Evolutionary conservation across 2,797 vertebrate genomes (phyloP), one percentile per base, ranked within the genome.

Genomic region (Lindbergichthys nudifrons): DNA sequence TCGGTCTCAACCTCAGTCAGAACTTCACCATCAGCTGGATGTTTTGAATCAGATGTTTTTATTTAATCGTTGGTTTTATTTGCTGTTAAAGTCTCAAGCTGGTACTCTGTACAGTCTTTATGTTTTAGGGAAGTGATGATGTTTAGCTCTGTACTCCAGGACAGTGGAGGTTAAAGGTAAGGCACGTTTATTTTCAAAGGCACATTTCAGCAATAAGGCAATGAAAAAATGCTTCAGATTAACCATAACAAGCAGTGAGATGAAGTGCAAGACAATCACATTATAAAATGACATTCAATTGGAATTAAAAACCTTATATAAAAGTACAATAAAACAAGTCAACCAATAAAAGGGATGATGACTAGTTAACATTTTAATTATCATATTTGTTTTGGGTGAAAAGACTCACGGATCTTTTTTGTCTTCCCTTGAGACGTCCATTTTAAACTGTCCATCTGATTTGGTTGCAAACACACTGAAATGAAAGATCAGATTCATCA

Each of bases 11-110:
- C 60, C 95, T 97, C 75, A 94, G 70, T 80, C 93, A 91, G 76
- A 95, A 95, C 89, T 97, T 97, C 93, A 95, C 94, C 57, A 86
- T 97, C 87, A 94, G 58, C 77, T 97, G 97, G 96, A 87, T 91
- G 70, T 96, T 86, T 83, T 11, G 5, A 30, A 7, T n/a, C 47
- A 10, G 5, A 16, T 18, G 4, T 6, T 63, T 23, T 60, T 19
- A 36, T 26, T 5, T 26, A 15, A 5, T 32, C 0, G 4, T 10
- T 16, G 16, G 21, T 57, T 81, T 68, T 6, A 18, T 60, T 41
- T 67, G 0, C 36, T 18, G 21, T 14, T 46, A 11, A 30, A 56
- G 47, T 36, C 9, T 41, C 30, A 46, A 23, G 45, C 51, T 36
- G 50, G 30, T 41, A 53, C 65, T 30, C 21, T 8, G 0, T 21